Conservation (phyloP, 2,797 vertebrate species). For the Platalea minor region DNA sequence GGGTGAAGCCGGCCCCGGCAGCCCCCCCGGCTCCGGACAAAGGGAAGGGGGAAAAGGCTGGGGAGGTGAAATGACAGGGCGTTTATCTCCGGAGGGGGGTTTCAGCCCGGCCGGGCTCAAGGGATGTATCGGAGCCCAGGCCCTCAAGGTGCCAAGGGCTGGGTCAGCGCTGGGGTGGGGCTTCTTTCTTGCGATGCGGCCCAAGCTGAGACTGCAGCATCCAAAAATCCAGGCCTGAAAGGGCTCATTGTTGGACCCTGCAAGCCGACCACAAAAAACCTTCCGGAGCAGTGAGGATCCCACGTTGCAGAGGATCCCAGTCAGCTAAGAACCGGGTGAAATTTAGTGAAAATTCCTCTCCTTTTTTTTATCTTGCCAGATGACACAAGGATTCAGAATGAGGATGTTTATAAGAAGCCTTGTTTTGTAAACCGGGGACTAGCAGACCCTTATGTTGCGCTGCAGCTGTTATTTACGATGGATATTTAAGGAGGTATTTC, state of each 20-base stretch:
- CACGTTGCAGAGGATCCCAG: background rate
- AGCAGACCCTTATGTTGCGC: background rate
- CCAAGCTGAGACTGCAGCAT: background rate
- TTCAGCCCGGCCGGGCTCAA: background rate
- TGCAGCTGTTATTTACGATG: background rate
- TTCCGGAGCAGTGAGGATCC: background rate
- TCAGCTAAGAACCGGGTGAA: fast-evolving
- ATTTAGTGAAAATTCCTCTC: background rate
- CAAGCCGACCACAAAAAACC: background rate
- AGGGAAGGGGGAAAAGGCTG: background rate
- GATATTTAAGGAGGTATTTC: background rate
- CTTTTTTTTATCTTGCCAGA: background rate
- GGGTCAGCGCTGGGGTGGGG: background rate
- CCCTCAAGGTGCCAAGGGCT: background rate
- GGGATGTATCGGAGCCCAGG: fast-evolving
- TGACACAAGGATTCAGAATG: background rate
- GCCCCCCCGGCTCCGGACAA: background rate
- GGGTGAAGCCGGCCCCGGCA: background rate
- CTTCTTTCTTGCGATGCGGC: fast-evolving
- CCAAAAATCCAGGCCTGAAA: background rate
- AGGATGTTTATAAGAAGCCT: constrained; percentile 32
- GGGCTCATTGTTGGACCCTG: fast-evolving
- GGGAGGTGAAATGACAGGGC: fast-evolving
- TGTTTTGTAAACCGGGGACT: background rate
- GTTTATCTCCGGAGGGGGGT: fast-evolving